Evolutionary conservation across 2,797 vertebrate species (phyloP).

Genomic region (Rhynchotus rufescens): DNA sequence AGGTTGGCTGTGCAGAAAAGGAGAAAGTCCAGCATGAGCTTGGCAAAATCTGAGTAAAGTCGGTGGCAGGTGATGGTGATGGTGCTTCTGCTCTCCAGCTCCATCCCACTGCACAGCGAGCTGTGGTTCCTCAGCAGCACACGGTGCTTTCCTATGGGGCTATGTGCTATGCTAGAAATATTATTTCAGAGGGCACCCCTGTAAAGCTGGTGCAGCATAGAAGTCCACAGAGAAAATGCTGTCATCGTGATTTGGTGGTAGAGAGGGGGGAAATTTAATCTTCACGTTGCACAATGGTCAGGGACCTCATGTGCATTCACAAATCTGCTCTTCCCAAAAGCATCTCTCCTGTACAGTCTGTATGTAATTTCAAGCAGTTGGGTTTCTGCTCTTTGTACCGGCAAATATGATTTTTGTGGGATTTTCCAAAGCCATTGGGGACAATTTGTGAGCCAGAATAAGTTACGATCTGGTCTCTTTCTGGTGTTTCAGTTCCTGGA

Average conservation of each 20-base stretch:
- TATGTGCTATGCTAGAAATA: background rate
- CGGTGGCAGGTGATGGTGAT: background rate
- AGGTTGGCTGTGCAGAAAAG: slow-evolving; percentile 38
- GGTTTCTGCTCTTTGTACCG: background rate
- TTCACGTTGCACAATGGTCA: background rate
- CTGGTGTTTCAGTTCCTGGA: slow-evolving; percentile 14
- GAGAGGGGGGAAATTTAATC: background rate
- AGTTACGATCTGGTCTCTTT: background rate
- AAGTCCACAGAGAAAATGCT: background rate
- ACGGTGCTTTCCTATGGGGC: rapidly evolving
- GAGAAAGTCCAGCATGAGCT: background rate
- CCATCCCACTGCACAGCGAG: background rate
- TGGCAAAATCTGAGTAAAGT: slow-evolving; percentile 6
- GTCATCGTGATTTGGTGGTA: background rate
- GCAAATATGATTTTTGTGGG: background rate
- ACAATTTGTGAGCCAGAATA: background rate
- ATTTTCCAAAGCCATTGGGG: background rate
- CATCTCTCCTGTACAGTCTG: background rate
- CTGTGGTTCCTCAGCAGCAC: background rate
- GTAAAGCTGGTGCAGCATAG: background rate
- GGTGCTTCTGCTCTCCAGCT: background rate
- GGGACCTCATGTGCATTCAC: background rate
- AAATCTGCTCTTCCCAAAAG: background rate
- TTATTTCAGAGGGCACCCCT: rapidly evolving
- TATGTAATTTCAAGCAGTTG: background rate